A percentile compares a stretch with the other conserved stretches of the same genome.
Conservation (phyloP, 1,140 invertebrate species). For the Anastatus disparis region DNA sequence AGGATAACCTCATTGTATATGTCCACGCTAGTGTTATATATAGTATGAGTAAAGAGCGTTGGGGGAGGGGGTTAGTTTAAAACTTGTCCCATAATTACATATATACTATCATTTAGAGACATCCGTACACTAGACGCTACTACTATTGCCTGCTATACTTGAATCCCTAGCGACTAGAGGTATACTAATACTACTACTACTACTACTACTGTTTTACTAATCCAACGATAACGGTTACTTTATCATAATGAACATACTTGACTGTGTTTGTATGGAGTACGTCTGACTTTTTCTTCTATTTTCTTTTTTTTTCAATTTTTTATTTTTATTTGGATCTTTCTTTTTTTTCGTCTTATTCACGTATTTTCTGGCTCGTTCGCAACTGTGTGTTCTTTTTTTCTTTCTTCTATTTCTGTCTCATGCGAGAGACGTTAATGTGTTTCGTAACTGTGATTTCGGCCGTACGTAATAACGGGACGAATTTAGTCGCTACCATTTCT, state of each 20-base stretch:
- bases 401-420: background rate
- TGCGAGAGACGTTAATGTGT: conserved; percentile 3
- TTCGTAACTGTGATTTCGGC: conserved; percentile 22
- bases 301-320: too few relatives aligned
- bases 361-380: background rate
- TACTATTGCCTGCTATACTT: too few relatives aligned
- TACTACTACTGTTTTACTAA: too few relatives aligned
- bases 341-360: background rate
- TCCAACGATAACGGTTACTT: conserved; percentile 50
- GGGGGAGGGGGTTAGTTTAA: conserved; percentile 62
- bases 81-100: conserved; percentile 67
- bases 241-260: conserved; percentile 49
- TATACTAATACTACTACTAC: conserved; percentile 27
- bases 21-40: too few relatives aligned
- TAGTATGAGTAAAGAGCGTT: too few relatives aligned
- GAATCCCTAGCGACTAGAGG: conserved; percentile 42
- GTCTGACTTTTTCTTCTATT: background rate
- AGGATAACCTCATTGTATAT: conserved; percentile 63
- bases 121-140: conserved; percentile 35
- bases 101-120: conserved; percentile 62
- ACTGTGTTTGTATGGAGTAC: background rate
- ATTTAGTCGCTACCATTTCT: background rate
- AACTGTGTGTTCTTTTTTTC: background rate
- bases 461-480: background rate
- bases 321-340: too few relatives aligned